Conservation (phyloP, 2,113 vertebrate genomes). For the Nettapus auritus region DNA sequence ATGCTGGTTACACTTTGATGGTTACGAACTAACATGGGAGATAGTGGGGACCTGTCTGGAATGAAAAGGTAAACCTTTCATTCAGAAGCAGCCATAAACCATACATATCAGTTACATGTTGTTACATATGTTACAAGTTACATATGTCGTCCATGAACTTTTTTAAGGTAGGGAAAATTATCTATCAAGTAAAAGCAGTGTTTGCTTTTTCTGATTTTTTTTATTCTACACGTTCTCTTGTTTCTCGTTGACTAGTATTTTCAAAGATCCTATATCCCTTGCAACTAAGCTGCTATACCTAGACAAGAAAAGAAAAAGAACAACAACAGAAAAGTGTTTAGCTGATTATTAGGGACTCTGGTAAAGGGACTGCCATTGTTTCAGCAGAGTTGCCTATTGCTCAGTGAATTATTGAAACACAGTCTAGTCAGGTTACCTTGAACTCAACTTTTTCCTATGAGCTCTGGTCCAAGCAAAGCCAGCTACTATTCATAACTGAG, state of each 20-base stretch:
- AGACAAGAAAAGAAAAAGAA: neutral
- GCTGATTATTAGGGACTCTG: neutral
- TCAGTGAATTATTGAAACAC: neutral
- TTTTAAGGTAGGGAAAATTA: neutral
- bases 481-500: constrained; percentile 37
- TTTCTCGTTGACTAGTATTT: neutral
- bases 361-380: neutral
- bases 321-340: neutral
- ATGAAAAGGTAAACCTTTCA: neutral
- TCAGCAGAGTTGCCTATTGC: neutral
- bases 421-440: neutral
- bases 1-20: neutral
- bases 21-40: neutral
- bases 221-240: neutral
- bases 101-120: neutral
- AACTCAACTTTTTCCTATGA: constrained; percentile 40
- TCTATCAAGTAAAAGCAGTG: neutral
- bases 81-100: neutral
- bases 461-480: constrained; percentile 35
- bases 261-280: neutral
- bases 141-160: rapidly evolving
- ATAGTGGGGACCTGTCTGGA: neutral
- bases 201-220: neutral
- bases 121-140: too few relatives aligned
- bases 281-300: neutral